Conservation (phyloP, 1,140 invertebrate species). For the Bombyx mandarina region DNA sequence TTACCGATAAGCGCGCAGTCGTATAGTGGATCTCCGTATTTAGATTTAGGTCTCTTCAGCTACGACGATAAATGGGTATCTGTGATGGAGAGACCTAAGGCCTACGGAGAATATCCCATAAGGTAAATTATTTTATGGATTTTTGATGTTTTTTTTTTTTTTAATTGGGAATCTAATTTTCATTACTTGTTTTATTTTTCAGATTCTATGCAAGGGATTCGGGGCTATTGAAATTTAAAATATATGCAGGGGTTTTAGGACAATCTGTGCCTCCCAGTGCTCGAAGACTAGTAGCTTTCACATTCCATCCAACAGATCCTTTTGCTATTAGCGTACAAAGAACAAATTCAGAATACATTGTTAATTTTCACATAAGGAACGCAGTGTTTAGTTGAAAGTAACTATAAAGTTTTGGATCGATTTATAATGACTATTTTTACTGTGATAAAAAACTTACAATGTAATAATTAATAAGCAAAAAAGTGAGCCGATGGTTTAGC, state of each 20-base stretch:
- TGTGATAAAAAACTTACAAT: too few relatives aligned
- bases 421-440: too few relatives aligned
- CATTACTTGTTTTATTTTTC: constrained; percentile 29
- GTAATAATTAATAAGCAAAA: too few relatives aligned
- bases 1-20: constrained; percentile 96
- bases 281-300: constrained; percentile 93
- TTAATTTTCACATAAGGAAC: constrained; percentile 92
- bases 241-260: constrained; percentile 83
- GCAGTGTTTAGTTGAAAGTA: constrained; percentile 48
- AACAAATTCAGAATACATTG: constrained; percentile 95
- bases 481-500: too few relatives aligned
- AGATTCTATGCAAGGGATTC: constrained; percentile 94
- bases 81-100: constrained; percentile 94
- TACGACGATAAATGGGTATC: constrained; percentile 98
- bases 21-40: constrained; percentile 92
- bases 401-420: too few relatives aligned
- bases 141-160: background rate
- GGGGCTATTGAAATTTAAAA: constrained; percentile 89
- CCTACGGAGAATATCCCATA: constrained; percentile 94
- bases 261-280: constrained; percentile 70
- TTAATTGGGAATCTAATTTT: background rate
- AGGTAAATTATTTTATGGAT: constrained; percentile 71
- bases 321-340: constrained; percentile 96
- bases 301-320: constrained; percentile 97
- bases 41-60: constrained; percentile 93